Percentiles rank a stretch among this genome's conserved stretches.
These are phyloP conservation scores for Platycheirus albimanus DNA, from an alignment of 2,888 invertebrate genomes.

Conservation along the genomic window DNA sequence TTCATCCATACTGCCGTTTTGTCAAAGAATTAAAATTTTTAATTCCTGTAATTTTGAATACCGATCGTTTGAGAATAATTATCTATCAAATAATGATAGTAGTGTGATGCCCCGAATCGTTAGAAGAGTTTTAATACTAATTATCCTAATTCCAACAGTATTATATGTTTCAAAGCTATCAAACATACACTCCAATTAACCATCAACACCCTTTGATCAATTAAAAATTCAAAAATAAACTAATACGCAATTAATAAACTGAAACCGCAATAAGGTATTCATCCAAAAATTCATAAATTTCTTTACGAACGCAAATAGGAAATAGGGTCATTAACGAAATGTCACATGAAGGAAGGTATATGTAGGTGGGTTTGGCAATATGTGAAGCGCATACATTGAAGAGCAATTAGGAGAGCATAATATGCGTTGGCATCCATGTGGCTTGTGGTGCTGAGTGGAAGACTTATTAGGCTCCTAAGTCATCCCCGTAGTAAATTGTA, in stretches of 20 bases:
- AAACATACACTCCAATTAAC: too few relatives aligned
- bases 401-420: conserved; percentile 57
- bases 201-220: neutral
- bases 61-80: too few relatives aligned
- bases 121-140: too few relatives aligned
- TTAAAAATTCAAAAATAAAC: neutral
- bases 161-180: too few relatives aligned
- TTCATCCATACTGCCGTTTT: too few relatives aligned
- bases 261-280: neutral
- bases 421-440: conserved; percentile 46
- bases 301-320: conserved; percentile 1
- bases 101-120: too few relatives aligned
- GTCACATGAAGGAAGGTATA: neutral
- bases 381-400: conserved; percentile 28
- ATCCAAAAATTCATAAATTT: conserved; percentile 23
- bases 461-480: conserved; percentile 45
- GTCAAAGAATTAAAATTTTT: too few relatives aligned
- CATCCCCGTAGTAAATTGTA: neutral
- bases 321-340: conserved; percentile 26
- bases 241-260: conserved; percentile 14
- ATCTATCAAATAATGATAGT: too few relatives aligned
- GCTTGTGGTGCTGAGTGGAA: conserved; percentile 35
- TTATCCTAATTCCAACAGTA: too few relatives aligned
- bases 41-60: too few relatives aligned
- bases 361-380: neutral